Evolutionary conservation across 2,113 vertebrate genomes (phyloP).

Genomic region (Axis porcinus): DNA sequence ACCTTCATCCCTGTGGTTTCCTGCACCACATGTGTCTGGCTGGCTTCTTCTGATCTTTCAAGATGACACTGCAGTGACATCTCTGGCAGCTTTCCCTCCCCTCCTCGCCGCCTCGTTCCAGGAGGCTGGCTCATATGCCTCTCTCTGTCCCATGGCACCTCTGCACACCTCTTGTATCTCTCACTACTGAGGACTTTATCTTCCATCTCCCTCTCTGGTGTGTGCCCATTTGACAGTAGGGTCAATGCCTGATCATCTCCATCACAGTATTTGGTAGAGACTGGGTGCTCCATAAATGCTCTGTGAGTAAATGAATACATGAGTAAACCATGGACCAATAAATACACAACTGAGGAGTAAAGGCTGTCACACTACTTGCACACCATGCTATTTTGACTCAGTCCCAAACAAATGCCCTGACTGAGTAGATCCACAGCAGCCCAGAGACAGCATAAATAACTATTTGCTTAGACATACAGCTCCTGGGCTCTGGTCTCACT

Average conservation of each 20-base stretch:
- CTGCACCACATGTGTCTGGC: background rate
- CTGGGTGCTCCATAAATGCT: background rate
- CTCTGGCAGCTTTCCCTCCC: background rate
- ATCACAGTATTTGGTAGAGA: background rate
- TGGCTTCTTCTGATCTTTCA: background rate
- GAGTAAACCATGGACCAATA: background rate
- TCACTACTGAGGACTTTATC: background rate
- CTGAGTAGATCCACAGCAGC: background rate
- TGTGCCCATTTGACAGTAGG: background rate
- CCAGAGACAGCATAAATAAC: background rate
- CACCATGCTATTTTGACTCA: background rate
- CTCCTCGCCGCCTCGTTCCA: too few species aligned
- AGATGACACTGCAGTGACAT: background rate
- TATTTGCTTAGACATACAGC: fast-evolving
- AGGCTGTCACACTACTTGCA: background rate
- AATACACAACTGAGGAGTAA: background rate
- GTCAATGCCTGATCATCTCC: background rate
- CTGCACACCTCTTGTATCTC: background rate
- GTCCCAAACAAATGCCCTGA: background rate
- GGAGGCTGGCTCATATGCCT: background rate
- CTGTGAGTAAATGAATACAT: background rate
- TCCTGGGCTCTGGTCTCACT: background rate
- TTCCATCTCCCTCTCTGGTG: background rate
- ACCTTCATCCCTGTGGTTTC: background rate
- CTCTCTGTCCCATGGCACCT: background rate